Evolutionary conservation across 2,888 invertebrate genomes (phyloP).

Genomic region (Mesopsocus fuscifrons): DNA sequence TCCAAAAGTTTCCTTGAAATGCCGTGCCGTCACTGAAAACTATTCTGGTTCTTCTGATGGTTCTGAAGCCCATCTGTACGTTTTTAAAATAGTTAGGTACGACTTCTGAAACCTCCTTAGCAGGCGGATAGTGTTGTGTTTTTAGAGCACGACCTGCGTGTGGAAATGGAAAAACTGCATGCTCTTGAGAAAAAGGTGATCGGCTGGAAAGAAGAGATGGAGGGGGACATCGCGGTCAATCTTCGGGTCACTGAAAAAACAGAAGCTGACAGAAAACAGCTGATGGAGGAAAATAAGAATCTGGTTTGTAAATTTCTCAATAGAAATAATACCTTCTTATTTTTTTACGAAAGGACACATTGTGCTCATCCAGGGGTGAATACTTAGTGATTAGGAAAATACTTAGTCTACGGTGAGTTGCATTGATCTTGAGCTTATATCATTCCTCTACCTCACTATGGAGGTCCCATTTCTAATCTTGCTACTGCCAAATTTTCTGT

Average conservation of each 20-base stretch:
- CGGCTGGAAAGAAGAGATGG: conserved; percentile 41
- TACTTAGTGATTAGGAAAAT: too few relatives aligned
- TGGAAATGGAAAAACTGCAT: conserved; percentile 37
- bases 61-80: conserved; percentile 6
- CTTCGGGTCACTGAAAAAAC: conserved; percentile 46
- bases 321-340: conserved; percentile 6
- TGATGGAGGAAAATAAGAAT: conserved; percentile 36
- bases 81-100: conserved; percentile 10
- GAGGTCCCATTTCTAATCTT: too few relatives aligned
- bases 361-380: neutral
- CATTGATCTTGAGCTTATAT: too few relatives aligned
- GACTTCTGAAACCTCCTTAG: too few relatives aligned
- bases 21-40: too few relatives aligned
- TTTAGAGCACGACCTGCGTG: conserved; percentile 32
- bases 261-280: conserved; percentile 31
- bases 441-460: too few relatives aligned
- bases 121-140: too few relatives aligned
- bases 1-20: too few relatives aligned
- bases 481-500: too few relatives aligned
- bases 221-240: conserved; percentile 38
- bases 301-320: conserved; percentile 24
- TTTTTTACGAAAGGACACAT: conserved; percentile 6
- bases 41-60: too few relatives aligned
- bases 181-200: conserved; percentile 36
- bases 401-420: too few relatives aligned